These are phyloP conservation scores for Crocidura indochinensis DNA, from an alignment of 2,797 vertebrate species.

Conservation along the genomic window DNA sequence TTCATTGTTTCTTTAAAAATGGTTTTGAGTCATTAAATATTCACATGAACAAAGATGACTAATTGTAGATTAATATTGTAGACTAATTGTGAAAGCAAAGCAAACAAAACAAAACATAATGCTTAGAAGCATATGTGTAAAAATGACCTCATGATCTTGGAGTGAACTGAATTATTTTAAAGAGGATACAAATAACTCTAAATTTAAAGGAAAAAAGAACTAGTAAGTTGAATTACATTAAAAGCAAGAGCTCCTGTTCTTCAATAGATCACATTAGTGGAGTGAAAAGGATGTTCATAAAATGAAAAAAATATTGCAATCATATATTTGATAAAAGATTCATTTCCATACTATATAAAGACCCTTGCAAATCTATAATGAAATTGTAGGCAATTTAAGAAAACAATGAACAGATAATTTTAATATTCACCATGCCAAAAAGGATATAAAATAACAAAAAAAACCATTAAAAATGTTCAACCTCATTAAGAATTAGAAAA, in stretches of 20 bases:
- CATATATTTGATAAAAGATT: neutral
- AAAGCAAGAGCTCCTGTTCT: neutral
- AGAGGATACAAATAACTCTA: neutral
- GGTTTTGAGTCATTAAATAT: neutral
- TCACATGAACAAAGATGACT: neutral
- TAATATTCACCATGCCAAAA: neutral
- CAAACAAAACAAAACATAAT: neutral
- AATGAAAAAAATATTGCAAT: neutral
- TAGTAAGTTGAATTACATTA: neutral
- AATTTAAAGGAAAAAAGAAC: neutral
- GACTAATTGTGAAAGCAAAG: neutral
- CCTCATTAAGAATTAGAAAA: neutral
- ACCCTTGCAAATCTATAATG: neutral
- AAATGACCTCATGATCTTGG: neutral
- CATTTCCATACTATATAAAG: neutral
- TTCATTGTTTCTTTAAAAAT: neutral
- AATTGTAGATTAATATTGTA: neutral
- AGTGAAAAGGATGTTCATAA: neutral
- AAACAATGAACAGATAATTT: slow-evolving; percentile 52
- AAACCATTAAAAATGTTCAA: neutral
- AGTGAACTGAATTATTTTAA: neutral
- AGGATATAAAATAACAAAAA: neutral
- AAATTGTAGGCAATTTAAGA: neutral
- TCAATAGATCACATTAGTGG: neutral
- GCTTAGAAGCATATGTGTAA: slow-evolving; percentile 16